A percentile compares a stretch with the other conserved stretches of the same genome.
These are phyloP conservation scores for Cygnus atratus DNA, from an alignment of 2,113 vertebrate genomes.

Conservation along the genomic window DNA sequence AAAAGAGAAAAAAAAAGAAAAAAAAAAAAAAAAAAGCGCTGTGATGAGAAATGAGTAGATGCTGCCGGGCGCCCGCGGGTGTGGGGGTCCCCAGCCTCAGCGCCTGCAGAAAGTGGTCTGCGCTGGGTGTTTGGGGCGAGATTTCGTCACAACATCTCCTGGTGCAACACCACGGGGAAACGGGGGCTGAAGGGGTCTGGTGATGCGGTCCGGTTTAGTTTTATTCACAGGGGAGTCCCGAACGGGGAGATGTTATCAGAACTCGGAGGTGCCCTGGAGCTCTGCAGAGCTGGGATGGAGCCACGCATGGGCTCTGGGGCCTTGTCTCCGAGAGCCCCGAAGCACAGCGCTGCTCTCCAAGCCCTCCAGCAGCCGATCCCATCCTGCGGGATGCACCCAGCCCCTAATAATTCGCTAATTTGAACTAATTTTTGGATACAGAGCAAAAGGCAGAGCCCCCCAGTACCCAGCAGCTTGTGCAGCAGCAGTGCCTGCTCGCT, in stretches of 20 bases:
- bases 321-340: accelerated
- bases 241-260: neutral
- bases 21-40: neutral
- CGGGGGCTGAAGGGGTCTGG: neutral
- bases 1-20: constrained; percentile 34
- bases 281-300: neutral
- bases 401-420: neutral
- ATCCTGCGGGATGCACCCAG: neutral
- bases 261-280: neutral
- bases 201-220: accelerated
- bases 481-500: accelerated
- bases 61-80: neutral
- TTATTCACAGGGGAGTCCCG: neutral
- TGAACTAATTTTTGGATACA: neutral
- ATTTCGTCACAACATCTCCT: neutral
- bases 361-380: accelerated
- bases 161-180: accelerated
- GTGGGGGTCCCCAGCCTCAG: neutral
- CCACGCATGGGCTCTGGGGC: accelerated
- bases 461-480: accelerated
- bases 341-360: neutral
- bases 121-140: neutral
- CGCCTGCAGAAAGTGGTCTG: accelerated
- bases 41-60: constrained; percentile 52
- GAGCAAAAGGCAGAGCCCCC: neutral